Evolutionary conservation across 2,797 vertebrate genomes (phyloP), one percentile per base, ranked within the genome.

Genomic region (Cyclopterus lumpus): DNA sequence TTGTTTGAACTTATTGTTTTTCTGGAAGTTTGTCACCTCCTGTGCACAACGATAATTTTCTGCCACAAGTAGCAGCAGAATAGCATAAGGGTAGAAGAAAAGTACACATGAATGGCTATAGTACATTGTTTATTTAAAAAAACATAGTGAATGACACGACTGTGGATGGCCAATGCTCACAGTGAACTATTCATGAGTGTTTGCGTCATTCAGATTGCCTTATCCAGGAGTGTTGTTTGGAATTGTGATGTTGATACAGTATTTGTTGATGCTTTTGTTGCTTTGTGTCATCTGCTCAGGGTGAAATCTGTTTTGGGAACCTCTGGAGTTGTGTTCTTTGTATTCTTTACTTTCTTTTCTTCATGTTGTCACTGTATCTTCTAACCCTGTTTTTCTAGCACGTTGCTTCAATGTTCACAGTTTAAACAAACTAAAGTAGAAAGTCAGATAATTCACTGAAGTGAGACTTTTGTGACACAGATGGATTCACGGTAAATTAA

Each of bases 401-500:
- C 55, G 57, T 61, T 51, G 34, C 63, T 69, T 71, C 32, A 51
- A 22, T 46, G 59, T 72, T 60, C 44, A 36, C 54, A 44, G 42
- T 26, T 49, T 40, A 64, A 84, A 80, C 49, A 76, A 85, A 73
- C 71, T 38, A 71, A 68, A 76, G 53, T 24, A 70, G 30, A 38
- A 60, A 55, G 61, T 78, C 57, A 79, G 77, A 81, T 66, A 49
- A 79, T 80, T 75, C 57, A 55, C 51, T 72, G 32, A 49, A 40
- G 26, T 72, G 32, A 80, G 80, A 81, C 36, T 38, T 85, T 15
- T 71, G 49, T 62, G 73, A 71, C 63, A 49, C 15, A 60, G 51
- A 16, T 40, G 30, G 54, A 73, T 76, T 81, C 63, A 73, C 15
- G 4, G 55, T 74, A 66, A 78, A 87, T 83, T 78, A 22, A 74